Evolutionary conservation across 2,113 vertebrate species (phyloP).

Genomic region (Gavia stellata): DNA sequence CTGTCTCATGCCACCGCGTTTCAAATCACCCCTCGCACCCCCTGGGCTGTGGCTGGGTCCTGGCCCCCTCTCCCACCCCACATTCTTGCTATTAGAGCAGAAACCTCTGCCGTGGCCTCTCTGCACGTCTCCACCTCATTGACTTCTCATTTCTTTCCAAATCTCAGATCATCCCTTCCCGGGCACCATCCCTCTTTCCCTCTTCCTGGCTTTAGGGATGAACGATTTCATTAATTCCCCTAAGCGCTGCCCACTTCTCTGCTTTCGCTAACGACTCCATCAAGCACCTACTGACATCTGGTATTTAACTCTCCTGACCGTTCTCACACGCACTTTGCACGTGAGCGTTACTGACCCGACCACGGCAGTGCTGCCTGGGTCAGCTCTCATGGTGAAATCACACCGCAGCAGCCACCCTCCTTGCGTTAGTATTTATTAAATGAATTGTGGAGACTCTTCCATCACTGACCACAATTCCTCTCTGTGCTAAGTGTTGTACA

Average conservation of each 20-base stretch:
- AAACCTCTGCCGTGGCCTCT: not conserved
- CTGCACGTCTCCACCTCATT: not conserved
- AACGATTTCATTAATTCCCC: not conserved
- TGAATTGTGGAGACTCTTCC: rapidly evolving
- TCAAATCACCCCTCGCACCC: not conserved
- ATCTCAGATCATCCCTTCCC: not conserved
- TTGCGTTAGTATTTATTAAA: not conserved
- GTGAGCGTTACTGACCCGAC: rapidly evolving
- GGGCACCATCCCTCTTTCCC: not conserved
- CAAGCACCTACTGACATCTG: not conserved
- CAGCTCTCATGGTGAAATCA: not conserved
- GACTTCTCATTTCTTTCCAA: not conserved
- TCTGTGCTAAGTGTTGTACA: not conserved
- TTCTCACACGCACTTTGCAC: not conserved
- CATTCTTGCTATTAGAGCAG: not conserved
- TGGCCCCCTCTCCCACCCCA: not conserved
- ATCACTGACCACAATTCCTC: not conserved
- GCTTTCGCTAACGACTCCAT: not conserved
- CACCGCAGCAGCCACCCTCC: not conserved
- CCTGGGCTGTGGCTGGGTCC: not conserved
- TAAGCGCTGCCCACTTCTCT: not conserved
- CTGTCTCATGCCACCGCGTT: not conserved
- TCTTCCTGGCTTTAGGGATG: not conserved
- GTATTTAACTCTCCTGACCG: not conserved
- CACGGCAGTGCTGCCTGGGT: not conserved